A percentile compares a stretch with the other conserved stretches of the same genome.
These are phyloP conservation scores for Ariopsis seemanni DNA, from an alignment of 2,113 vertebrate genomes.

Conservation along the genomic window DNA sequence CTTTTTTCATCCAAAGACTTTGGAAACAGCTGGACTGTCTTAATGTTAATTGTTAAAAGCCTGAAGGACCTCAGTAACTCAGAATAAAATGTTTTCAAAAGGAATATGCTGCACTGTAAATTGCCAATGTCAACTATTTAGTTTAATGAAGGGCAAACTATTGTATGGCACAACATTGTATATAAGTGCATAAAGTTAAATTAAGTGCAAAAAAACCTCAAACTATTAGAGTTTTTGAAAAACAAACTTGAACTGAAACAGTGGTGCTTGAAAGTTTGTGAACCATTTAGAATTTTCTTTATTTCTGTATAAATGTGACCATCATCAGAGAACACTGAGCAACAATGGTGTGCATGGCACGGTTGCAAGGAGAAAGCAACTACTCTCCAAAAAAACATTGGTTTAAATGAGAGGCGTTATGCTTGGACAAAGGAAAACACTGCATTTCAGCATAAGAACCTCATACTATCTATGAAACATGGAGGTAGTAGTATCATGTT, in stretches of 20 bases:
- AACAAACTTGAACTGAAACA: neutral
- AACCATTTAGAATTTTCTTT: too few species aligned
- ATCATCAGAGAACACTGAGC: too few species aligned
- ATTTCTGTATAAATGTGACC: too few species aligned
- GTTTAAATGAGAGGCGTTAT: too few species aligned
- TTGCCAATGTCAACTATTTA: neutral
- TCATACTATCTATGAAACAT: too few species aligned
- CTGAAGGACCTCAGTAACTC: neutral
- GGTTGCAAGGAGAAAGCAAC: too few species aligned
- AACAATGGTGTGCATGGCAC: too few species aligned
- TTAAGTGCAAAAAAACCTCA: neutral
- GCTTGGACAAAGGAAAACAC: too few species aligned
- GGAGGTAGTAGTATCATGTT: too few species aligned
- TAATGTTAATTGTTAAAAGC: slow-evolving; percentile 4
- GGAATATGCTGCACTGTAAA: neutral
- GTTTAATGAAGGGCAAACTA: neutral
- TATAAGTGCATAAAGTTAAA: neutral
- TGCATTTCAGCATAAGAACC: too few species aligned
- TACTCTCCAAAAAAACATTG: too few species aligned
- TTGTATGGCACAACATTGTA: neutral
- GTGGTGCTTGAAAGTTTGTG: too few species aligned
- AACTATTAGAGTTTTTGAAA: neutral
- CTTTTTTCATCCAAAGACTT: neutral
- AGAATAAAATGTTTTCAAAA: neutral
- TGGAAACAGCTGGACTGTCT: neutral